Evolutionary conservation across 2,888 invertebrate genomes (phyloP).

Genomic region (Caenorhabditis zanzibari): DNA sequence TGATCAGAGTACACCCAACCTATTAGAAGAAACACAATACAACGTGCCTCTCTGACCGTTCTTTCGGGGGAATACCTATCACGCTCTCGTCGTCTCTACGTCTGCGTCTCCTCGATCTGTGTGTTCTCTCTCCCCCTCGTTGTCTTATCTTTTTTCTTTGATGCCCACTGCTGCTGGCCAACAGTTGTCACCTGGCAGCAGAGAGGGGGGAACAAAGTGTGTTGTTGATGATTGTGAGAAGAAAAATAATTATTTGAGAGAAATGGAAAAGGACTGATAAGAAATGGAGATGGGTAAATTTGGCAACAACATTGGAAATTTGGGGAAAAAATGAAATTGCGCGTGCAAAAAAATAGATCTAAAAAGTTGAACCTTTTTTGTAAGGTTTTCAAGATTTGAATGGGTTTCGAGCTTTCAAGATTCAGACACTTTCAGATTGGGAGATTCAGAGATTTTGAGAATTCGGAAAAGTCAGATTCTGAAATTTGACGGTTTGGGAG

Average conservation of each 20-base stretch:
- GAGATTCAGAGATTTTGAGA: not conserved
- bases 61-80: constrained; percentile 64
- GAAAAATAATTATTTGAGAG: not conserved
- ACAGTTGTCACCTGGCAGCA: constrained; percentile 28
- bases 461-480: not conserved
- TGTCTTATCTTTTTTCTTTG: constrained; percentile 26
- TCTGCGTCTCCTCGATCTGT: constrained; percentile 11
- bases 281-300: too few species aligned
- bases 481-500: too few species aligned
- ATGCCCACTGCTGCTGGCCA: not conserved
- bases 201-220: constrained; percentile 26
- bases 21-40: constrained; percentile 14
- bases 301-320: too few species aligned
- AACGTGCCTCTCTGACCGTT: constrained; percentile 53
- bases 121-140: constrained; percentile 14
- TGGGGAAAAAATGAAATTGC: too few species aligned
- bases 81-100: constrained; percentile 10
- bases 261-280: not conserved
- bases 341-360: too few species aligned
- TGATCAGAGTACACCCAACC: constrained; percentile 42
- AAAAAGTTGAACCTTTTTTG: too few species aligned
- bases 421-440: too few species aligned
- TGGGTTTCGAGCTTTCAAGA: too few species aligned
- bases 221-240: constrained; percentile 28
- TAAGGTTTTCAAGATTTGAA: too few species aligned